phyloP scores from a whole-genome alignment of 2,888 invertebrate genomes.

The Melipona beecheii region DNA sequence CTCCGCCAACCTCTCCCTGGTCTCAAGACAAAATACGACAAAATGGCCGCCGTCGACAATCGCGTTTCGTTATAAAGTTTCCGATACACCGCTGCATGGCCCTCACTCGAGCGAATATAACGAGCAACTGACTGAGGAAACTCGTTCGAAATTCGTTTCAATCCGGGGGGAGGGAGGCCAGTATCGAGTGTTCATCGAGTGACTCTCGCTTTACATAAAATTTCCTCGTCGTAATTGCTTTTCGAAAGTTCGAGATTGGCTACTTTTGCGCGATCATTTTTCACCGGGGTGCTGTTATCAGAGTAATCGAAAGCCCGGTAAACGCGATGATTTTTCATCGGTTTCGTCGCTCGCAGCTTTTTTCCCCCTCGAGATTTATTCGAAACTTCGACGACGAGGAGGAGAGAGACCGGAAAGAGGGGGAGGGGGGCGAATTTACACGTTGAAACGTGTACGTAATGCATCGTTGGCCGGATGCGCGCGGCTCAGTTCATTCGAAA shows the following conservation, averaged over 20 bases:
- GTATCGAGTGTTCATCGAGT: background rate
- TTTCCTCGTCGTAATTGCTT: conserved; percentile 5
- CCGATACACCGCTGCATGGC: background rate
- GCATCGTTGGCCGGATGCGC: background rate
- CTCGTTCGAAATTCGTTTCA: background rate
- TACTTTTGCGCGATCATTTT: background rate
- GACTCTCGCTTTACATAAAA: background rate
- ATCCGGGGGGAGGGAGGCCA: too few relatives aligned
- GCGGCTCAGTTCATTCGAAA: conserved; percentile 48
- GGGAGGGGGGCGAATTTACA: background rate
- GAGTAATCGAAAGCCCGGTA: conserved; percentile 16
- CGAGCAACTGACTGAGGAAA: background rate
- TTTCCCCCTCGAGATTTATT: conserved; percentile 3
- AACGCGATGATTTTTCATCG: conserved; percentile 34
- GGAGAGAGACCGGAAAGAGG: too few relatives aligned
- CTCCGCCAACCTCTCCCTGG: background rate
- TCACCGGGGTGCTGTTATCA: conserved; percentile 1
- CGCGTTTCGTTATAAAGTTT: conserved; percentile 20
- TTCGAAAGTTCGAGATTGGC: background rate
- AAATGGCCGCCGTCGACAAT: conserved; percentile 1
- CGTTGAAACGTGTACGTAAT: background rate
- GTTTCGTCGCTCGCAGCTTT: background rate
- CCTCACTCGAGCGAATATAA: background rate
- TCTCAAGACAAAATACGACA: background rate
- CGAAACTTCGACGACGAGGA: background rate